phyloP scores from a whole-genome alignment of 2,113 vertebrate species.

The Ptyas mucosa region DNA sequence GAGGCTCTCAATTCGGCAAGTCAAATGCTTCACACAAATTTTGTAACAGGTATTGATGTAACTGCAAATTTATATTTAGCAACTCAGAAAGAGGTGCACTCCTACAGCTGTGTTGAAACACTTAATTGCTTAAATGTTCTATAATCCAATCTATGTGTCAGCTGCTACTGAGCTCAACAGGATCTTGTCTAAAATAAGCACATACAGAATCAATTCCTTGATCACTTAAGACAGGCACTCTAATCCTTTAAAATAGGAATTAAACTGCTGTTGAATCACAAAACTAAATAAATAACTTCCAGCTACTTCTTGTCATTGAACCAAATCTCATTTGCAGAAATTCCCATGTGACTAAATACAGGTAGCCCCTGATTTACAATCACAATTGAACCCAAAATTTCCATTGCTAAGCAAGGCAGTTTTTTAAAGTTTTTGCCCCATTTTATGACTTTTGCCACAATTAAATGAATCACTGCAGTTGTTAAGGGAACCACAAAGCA shows the following conservation, averaged over 20 bases:
- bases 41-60: background rate
- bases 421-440: no score
- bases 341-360: background rate
- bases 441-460: no score
- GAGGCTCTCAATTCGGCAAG: background rate
- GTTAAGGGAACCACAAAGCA: no score
- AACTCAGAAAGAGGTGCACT: background rate
- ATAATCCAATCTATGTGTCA: background rate
- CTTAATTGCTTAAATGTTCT: background rate
- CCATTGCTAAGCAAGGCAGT: no score
- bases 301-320: background rate
- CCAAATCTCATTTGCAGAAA: no score
- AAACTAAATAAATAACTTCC: background rate
- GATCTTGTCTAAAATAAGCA: background rate
- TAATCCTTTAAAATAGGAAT: background rate
- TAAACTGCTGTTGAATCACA: background rate
- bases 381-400: no score
- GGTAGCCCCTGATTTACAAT: no score
- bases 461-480: no score
- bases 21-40: background rate
- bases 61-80: background rate
- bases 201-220: background rate
- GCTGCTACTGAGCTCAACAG: background rate
- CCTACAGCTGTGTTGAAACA: background rate
- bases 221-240: background rate